phyloP scores from a whole-genome alignment of 2,888 invertebrate species.

The Drosophila demipolita region DNA sequence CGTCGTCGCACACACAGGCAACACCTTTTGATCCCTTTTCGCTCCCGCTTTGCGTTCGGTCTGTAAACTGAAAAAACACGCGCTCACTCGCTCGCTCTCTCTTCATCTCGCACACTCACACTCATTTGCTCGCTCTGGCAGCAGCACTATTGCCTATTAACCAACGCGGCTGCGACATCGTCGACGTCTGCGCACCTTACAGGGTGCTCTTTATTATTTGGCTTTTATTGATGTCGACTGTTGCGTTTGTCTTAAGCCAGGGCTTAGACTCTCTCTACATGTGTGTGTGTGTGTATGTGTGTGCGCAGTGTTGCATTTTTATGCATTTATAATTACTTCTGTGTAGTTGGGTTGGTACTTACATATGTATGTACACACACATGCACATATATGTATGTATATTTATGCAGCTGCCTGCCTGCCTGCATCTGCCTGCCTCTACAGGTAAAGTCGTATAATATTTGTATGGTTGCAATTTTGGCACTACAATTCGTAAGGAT shows the following conservation, averaged over 20 bases:
- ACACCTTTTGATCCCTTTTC: slow-evolving; percentile 78
- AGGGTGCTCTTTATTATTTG: slow-evolving; percentile 72
- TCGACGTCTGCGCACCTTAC: slow-evolving; percentile 61
- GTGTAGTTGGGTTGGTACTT: slow-evolving; percentile 38
- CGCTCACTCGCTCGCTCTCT: slow-evolving; percentile 35
- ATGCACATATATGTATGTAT: slow-evolving; percentile 6
- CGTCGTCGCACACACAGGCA: slow-evolving; percentile 45
- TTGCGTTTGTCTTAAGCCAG: slow-evolving; percentile 50
- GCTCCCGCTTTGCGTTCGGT: slow-evolving; percentile 60
- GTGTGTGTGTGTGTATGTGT: not conserved
- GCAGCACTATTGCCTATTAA: slow-evolving; percentile 61
- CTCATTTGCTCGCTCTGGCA: slow-evolving; percentile 11
- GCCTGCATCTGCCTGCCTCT: not conserved
- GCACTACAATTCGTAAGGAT: slow-evolving; percentile 66
- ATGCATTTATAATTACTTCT: slow-evolving; percentile 78
- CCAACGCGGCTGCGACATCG: slow-evolving; percentile 58
- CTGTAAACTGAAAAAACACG: slow-evolving; percentile 24
- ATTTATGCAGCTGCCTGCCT: slow-evolving; percentile 42
- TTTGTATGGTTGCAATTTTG: slow-evolving; percentile 39
- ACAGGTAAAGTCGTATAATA: slow-evolving; percentile 45
- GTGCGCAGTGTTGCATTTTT: slow-evolving; percentile 64
- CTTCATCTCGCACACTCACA: slow-evolving; percentile 21
- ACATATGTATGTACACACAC: slow-evolving; percentile 13
- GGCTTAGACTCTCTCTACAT: slow-evolving; percentile 35
- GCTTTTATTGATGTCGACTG: slow-evolving; percentile 62